phyloP scores from a whole-genome alignment of 2,888 invertebrate species.

The Chymomyza caudatula region DNA sequence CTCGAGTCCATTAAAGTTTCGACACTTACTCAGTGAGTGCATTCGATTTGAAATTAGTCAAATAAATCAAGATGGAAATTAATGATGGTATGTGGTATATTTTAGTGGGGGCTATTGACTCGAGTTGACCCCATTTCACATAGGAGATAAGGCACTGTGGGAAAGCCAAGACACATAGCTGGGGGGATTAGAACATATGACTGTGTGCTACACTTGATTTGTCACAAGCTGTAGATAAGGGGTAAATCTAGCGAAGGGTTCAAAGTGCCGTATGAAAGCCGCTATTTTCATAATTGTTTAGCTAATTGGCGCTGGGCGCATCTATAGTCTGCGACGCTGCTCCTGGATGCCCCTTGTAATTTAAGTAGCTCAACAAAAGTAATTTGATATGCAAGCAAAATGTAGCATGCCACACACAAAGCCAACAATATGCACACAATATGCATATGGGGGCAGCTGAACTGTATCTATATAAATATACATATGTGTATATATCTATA shows the following conservation, averaged over 20 bases:
- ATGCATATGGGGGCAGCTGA: background rate
- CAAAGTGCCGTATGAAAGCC: background rate
- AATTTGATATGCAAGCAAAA: conserved; percentile 42
- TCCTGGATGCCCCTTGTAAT: background rate
- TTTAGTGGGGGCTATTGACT: background rate
- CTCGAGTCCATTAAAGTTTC: conserved; percentile 27
- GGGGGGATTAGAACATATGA: conserved; percentile 13
- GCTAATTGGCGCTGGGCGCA: background rate
- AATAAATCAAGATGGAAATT: conserved; percentile 51
- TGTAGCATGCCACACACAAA: conserved; percentile 37
- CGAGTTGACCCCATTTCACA: background rate
- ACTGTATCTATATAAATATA: background rate
- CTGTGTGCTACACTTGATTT: conserved; percentile 32
- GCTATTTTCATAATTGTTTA: background rate
- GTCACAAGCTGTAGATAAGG: background rate
- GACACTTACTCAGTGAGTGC: conserved; percentile 29
- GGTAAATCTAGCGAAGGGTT: background rate
- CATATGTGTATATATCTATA: conserved; percentile 22
- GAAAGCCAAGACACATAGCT: conserved; percentile 8
- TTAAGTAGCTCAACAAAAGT: conserved; percentile 17
- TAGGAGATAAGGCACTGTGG: conserved; percentile 19
- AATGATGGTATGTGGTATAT: background rate
- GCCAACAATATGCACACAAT: background rate
- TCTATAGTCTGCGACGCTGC: background rate
- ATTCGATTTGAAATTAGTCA: conserved; percentile 30